phyloP scores from a whole-genome alignment of 2,888 invertebrate genomes.

The Sphaerolaimus hirsutus region DNA sequence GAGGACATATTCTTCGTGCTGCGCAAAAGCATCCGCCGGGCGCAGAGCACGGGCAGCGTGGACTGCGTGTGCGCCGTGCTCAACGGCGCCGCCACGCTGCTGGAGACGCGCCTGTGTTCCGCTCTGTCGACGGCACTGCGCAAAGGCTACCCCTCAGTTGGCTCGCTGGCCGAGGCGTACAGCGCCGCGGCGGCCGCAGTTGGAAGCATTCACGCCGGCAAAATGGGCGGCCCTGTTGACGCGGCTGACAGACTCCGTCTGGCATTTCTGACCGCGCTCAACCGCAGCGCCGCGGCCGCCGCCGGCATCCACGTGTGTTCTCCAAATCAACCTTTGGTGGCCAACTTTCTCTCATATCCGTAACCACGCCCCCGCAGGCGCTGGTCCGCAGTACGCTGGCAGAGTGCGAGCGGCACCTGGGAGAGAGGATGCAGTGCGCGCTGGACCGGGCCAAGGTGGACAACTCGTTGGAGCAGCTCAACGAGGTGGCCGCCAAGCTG shows the following conservation, averaged over 20 bases:
- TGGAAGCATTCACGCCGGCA: conserved; percentile 5
- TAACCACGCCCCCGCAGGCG: no score
- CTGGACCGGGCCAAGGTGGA: no score
- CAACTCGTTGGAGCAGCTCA: no score
- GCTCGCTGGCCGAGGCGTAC: conserved; percentile 19
- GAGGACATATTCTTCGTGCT: conserved; percentile 94
- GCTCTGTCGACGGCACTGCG: conserved; percentile 2
- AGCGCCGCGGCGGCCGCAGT: conserved; percentile 21
- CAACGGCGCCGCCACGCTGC: conserved; percentile 61
- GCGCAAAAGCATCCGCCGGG: conserved; percentile 74
- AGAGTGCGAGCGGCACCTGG: no score
- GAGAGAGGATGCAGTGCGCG: no score
- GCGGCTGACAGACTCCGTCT: no score
- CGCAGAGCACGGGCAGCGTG: conserved; percentile 65
- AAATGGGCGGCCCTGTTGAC: no score
- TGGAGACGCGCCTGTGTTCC: conserved; percentile 57
- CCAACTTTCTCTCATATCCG: no score
- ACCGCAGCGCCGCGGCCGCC: no score
- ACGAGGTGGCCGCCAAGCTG: background rate
- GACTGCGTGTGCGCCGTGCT: conserved; percentile 83
- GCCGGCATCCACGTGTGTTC: background rate
- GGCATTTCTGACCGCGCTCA: no score
- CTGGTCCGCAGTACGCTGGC: no score
- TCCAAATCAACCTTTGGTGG: no score
- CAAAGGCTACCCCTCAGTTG: conserved; percentile 16